Conservation (phyloP, 2,888 invertebrate genomes). For the Herminia tarsipennalis region DNA sequence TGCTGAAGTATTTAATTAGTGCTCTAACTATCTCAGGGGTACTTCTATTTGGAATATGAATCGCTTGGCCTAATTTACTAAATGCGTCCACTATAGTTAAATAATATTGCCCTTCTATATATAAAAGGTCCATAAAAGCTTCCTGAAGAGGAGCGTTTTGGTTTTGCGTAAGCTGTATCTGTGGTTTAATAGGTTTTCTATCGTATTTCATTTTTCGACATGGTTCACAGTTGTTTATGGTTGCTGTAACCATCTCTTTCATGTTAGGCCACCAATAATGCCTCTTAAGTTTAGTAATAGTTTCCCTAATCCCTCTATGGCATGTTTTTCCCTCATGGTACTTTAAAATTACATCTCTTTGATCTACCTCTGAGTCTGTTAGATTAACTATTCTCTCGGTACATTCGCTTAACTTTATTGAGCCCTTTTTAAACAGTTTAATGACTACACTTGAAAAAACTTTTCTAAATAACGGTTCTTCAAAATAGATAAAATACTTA, state of each 20-base stretch:
- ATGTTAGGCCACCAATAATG: slow-evolving; percentile 35
- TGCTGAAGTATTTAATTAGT: slow-evolving; percentile 6
- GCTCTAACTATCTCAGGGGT: slow-evolving; percentile 19
- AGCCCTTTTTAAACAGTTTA: slow-evolving; percentile 29
- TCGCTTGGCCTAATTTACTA: slow-evolving; percentile 34
- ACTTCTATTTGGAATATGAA: slow-evolving; percentile 29
- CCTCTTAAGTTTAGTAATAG: slow-evolving; percentile 19
- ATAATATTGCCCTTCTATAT: slow-evolving; percentile 2
- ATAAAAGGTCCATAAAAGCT: slow-evolving; percentile 5
- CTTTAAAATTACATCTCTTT: slow-evolving; percentile 17
- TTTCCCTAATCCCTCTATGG: slow-evolving; percentile 40
- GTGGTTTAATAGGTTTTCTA: slow-evolving; percentile 33
- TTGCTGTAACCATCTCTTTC: slow-evolving; percentile 18
- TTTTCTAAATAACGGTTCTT: slow-evolving; percentile 10
- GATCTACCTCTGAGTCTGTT: slow-evolving; percentile 27
- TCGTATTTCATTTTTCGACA: slow-evolving; percentile 29
- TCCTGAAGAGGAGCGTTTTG: slow-evolving; percentile 10
- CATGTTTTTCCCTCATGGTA: slow-evolving; percentile 37
- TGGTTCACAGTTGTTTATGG: slow-evolving; percentile 37
- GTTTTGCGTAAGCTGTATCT: slow-evolving; percentile 38
- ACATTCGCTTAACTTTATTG: slow-evolving; percentile 34
- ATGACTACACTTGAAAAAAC: not conserved
- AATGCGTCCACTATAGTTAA: slow-evolving; percentile 2
- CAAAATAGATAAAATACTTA: slow-evolving; percentile 41
- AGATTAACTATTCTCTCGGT: slow-evolving; percentile 28